Evolutionary conservation across 2,113 vertebrate species (phyloP), one percentile per base, ranked within the genome.

Genomic region (Bucco capensis): DNA sequence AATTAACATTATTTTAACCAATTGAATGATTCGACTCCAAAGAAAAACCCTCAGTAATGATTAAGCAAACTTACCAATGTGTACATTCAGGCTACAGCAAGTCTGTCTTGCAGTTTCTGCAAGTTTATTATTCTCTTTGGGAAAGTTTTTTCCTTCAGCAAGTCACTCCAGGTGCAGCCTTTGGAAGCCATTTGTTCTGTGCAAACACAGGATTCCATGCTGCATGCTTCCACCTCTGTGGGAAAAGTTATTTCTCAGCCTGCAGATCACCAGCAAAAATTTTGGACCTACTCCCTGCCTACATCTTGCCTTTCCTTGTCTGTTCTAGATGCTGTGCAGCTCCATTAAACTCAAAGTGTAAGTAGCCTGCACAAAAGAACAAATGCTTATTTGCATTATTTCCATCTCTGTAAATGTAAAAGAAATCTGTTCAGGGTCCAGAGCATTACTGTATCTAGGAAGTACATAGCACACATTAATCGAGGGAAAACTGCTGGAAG

Each of bases 11-110:
- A 17, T 70, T 92, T 58, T 79, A 89, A 58, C 7, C 1, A 86
- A 75, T 62, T 77, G 38, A 56, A 88, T 93, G 2, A 72, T 92
- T 92, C 71, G 89, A 66, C 38, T 88, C 6, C 42, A 79, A 96
- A 85, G 23, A 91, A 90, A 94, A 71, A 87, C 4, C 21, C 86
- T 81, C 1, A 4, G 14, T 86, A 92, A 65, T 53, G 38, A 86
- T 79, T 53, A 89, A 86, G 10, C 18, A 92, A 86, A 88, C 14
- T 90, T 83, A 67, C 42, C 28, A 44, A 27, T 65, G 19, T 42
- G 25, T 61, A 30, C 46, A 19, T 65, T 72, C 44, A 82, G 4
- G 38, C 30, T 77, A 74, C 25, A 83, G 14, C 9, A 86, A 71
- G 24, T 1, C 4, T 67, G 65, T 88, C 35, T 54, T 91, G 16